Percentiles rank a stretch among this genome's conserved stretches.
phyloP scores from a whole-genome alignment of 2,797 vertebrate species.

The Halcyon smyrnensis region DNA sequence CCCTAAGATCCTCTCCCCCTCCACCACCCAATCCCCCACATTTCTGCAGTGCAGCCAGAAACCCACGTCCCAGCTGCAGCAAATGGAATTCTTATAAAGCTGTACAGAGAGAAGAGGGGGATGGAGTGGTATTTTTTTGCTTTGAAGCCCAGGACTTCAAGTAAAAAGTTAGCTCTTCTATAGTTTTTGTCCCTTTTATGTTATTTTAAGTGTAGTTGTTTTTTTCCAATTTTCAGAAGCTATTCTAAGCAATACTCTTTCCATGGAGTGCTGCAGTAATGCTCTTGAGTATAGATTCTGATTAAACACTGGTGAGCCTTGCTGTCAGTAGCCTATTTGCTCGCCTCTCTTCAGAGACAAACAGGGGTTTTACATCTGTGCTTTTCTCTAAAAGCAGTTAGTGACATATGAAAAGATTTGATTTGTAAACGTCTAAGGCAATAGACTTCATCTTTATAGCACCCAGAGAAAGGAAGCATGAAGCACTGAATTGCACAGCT shows the following conservation, averaged over 20 bases:
- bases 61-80: background rate
- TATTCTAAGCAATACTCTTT: background rate
- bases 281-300: background rate
- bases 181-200: background rate
- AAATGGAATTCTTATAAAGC: background rate
- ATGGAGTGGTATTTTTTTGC: background rate
- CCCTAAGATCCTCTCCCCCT: too few relatives aligned
- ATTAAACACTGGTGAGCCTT: background rate
- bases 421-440: slow-evolving; percentile 58
- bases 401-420: slow-evolving; percentile 51
- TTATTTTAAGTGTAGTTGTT: background rate
- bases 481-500: slow-evolving; percentile 45
- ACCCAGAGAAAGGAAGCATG: background rate
- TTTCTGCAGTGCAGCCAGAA: background rate
- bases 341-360: background rate
- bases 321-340: background rate
- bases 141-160: background rate
- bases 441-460: slow-evolving; percentile 31
- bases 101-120: background rate
- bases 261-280: background rate
- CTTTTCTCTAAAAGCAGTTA: slow-evolving; percentile 16
- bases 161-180: background rate
- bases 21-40: background rate
- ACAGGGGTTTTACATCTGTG: slow-evolving; percentile 8
- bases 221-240: background rate